Evolutionary conservation across 2,888 invertebrate genomes (phyloP).

Genomic region (Leptinotarsa tumamoca): DNA sequence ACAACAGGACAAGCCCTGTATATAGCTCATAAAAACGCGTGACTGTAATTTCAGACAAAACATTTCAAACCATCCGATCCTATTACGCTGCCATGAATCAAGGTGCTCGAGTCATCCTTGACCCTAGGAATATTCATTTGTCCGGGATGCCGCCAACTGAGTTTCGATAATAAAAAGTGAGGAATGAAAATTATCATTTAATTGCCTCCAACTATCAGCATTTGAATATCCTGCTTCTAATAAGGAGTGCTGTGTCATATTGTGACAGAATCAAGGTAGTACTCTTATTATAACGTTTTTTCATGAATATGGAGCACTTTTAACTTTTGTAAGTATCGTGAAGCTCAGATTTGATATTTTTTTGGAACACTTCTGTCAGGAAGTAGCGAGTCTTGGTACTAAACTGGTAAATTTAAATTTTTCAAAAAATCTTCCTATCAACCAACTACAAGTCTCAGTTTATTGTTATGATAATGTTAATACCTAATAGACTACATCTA

Average conservation of each 20-base stretch:
- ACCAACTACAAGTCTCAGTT: no score
- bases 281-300: background rate
- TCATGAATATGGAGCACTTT: constrained; percentile 18
- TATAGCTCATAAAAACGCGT: constrained; percentile 4
- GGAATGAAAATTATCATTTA: constrained; percentile 18
- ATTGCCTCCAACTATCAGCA: constrained; percentile 12
- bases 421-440: no score
- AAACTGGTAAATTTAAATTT: no score
- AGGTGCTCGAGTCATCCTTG: constrained; percentile 21
- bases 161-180: constrained; percentile 12
- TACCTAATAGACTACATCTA: no score
- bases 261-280: constrained; percentile 3
- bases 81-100: constrained; percentile 22
- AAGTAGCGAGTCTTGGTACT: no score
- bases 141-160: constrained; percentile 34
- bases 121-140: constrained; percentile 27
- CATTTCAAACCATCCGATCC: constrained; percentile 21
- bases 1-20: constrained; percentile 7
- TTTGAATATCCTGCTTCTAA: constrained; percentile 19
- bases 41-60: constrained; percentile 22
- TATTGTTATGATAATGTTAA: no score
- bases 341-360: no score
- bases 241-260: constrained; percentile 19
- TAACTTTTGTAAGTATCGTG: background rate
- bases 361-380: no score